phyloP scores from a whole-genome alignment of 2,888 invertebrate genomes.

The Chydorus sphaericus region DNA sequence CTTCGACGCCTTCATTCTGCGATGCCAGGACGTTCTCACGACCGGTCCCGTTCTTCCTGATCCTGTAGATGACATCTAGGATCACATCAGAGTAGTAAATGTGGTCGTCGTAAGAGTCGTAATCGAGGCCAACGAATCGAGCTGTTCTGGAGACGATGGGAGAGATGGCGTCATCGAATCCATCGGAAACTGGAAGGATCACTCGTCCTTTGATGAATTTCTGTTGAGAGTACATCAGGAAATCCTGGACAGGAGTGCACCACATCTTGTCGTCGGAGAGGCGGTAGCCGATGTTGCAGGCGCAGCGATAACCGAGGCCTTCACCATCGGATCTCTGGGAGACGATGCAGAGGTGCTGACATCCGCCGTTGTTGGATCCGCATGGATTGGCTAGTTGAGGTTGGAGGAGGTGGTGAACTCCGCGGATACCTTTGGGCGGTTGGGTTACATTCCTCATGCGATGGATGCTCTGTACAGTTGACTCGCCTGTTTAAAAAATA shows the following conservation, averaged over 20 bases:
- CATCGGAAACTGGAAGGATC: constrained; percentile 69
- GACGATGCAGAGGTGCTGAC: constrained; percentile 86
- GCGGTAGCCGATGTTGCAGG: constrained; percentile 76
- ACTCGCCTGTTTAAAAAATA: constrained; percentile 36
- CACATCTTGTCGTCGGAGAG: constrained; percentile 50
- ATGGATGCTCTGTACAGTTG: constrained; percentile 62
- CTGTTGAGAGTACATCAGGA: constrained; percentile 89
- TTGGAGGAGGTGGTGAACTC: constrained; percentile 63
- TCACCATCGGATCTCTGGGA: constrained; percentile 47
- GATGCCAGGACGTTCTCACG: constrained; percentile 83
- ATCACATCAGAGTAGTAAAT: constrained; percentile 96
- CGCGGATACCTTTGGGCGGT: constrained; percentile 69
- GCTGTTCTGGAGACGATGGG: constrained; percentile 84
- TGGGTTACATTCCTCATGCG: constrained; percentile 56
- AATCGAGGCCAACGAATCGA: constrained; percentile 87
- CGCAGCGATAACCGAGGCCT: constrained; percentile 73
- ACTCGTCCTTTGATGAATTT: constrained; percentile 90
- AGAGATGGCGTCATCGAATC: constrained; percentile 86
- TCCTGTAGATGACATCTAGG: constrained; percentile 75
- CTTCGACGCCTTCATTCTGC: constrained; percentile 93
- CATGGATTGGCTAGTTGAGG: constrained; percentile 58
- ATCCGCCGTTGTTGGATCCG: constrained; percentile 71
- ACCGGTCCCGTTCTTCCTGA: constrained; percentile 33
- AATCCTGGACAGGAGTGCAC: constrained; percentile 53
- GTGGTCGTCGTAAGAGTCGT: constrained; percentile 73